phyloP scores from a whole-genome alignment of 2,113 vertebrate species.

The Chelonoidis abingdonii region DNA sequence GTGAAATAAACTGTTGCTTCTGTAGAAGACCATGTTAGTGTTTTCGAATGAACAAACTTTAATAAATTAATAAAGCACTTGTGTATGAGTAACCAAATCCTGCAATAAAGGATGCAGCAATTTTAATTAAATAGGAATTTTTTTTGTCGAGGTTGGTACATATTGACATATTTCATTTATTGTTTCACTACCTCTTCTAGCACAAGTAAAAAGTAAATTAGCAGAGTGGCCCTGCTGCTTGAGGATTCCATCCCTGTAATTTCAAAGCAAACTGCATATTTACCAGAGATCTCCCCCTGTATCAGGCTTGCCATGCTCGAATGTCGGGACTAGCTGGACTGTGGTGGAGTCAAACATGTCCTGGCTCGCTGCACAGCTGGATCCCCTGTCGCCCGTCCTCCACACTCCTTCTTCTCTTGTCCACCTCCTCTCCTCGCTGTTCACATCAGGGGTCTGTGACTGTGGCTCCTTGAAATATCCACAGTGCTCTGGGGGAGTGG shows the following conservation, averaged over 20 bases:
- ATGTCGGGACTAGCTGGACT: not conserved
- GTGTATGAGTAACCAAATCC: constrained; percentile 61
- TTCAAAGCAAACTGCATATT: not conserved
- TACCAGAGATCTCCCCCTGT: not conserved
- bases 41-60: constrained; percentile 60
- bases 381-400: too few species aligned
- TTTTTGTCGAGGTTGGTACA: constrained; percentile 71
- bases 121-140: constrained; percentile 76
- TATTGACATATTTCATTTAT: constrained; percentile 69
- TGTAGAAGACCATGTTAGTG: not conserved
- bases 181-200: not conserved
- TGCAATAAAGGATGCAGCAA: constrained; percentile 73
- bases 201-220: not conserved
- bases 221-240: not conserved
- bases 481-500: not conserved
- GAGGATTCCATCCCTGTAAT: not conserved
- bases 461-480: not conserved
- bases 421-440: not conserved
- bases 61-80: constrained; percentile 74
- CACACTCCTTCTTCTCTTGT: not conserved
- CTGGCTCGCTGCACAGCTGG: not conserved
- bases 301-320: not conserved
- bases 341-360: not conserved
- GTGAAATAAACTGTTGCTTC: constrained; percentile 56
- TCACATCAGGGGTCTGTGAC: not conserved